phyloP scores from a whole-genome alignment of 1,140 invertebrate genomes.

The Bombus difficillimus region DNA sequence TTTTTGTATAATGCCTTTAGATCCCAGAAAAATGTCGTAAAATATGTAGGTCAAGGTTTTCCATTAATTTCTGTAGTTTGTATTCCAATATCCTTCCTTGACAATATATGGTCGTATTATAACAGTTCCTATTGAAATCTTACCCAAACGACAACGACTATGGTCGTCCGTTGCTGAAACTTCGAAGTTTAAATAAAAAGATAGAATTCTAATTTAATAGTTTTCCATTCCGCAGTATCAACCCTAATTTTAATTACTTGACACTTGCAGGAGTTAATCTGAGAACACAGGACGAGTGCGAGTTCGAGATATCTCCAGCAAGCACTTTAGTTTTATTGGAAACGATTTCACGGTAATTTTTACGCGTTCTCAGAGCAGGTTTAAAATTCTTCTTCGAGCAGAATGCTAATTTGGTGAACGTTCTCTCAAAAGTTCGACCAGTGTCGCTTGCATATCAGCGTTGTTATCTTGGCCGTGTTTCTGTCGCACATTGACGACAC shows the following conservation, averaged over 20 bases:
- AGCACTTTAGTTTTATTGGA: not conserved
- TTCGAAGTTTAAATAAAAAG: not conserved
- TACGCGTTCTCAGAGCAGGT: not conserved
- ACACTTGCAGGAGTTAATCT: not conserved
- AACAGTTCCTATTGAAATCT: not conserved
- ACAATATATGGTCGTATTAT: not conserved
- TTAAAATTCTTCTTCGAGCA: not conserved
- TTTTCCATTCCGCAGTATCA: not conserved
- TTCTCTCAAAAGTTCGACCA: not conserved
- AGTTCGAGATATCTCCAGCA: not conserved
- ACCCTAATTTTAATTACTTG: not conserved
- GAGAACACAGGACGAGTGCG: not conserved
- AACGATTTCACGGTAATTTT: conserved; percentile 7
- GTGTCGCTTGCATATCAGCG: not conserved
- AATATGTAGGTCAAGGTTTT: too few relatives aligned
- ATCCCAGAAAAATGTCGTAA: too few relatives aligned
- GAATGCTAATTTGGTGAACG: conserved; percentile 18
- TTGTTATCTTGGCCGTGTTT: conserved; percentile 16
- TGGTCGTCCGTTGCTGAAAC: not conserved
- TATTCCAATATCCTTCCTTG: too few relatives aligned
- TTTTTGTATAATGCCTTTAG: too few relatives aligned
- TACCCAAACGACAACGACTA: not conserved
- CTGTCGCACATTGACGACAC: not conserved
- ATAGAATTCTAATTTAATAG: not conserved
- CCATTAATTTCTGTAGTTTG: too few relatives aligned